A percentile compares a stretch with the other conserved stretches of the same genome.
phyloP scores from a whole-genome alignment of 2,797 vertebrate species.

The Pseudochirops corinnae region DNA sequence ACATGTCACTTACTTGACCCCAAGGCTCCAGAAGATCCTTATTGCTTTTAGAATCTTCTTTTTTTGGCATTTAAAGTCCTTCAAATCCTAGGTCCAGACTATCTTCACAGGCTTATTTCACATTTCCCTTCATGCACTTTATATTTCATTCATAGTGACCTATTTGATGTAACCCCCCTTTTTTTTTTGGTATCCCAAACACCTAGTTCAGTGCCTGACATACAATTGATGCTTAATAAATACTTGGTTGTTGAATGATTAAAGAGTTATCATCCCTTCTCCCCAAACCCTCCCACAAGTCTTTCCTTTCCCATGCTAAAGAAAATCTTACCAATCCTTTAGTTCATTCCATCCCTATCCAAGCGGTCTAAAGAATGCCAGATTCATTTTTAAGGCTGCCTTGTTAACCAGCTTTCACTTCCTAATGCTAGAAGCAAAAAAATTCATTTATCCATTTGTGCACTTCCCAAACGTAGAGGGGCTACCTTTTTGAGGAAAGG shows the following conservation, averaged over 20 bases:
- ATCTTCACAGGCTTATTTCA: background rate
- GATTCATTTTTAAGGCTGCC: background rate
- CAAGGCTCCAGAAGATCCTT: background rate
- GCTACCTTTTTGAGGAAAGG: background rate
- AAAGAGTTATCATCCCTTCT: background rate
- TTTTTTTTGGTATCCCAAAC: background rate
- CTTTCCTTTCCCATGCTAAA: background rate
- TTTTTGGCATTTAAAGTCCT: background rate
- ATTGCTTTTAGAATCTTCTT: background rate
- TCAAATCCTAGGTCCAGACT: background rate
- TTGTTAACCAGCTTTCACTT: background rate
- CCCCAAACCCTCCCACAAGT: background rate
- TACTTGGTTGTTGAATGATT: conserved; percentile 1
- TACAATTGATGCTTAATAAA: conserved; percentile 6
- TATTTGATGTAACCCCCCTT: background rate
- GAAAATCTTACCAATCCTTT: background rate
- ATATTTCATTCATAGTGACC: background rate
- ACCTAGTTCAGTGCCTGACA: background rate
- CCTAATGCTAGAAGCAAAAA: background rate
- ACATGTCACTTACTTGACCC: background rate
- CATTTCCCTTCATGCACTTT: background rate
- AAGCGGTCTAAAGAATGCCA: background rate
- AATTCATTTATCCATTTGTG: background rate
- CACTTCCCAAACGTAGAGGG: background rate
- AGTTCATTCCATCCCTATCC: background rate